phyloP scores from a whole-genome alignment of 2,113 vertebrate genomes.

The Callopanchax toddi region DNA sequence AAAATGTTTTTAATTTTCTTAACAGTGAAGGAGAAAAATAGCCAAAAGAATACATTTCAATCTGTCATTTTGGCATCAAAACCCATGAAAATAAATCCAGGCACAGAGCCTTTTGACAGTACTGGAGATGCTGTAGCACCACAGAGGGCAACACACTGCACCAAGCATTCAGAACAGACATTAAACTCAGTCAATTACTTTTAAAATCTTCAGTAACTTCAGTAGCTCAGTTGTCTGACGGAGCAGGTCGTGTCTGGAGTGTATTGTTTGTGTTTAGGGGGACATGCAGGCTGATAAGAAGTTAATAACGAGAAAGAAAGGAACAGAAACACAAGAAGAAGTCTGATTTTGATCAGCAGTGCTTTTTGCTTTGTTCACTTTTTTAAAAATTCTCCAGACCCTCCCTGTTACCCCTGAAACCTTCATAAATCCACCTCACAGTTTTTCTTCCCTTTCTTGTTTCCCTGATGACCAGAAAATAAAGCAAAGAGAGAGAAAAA shows the following conservation, averaged over 20 bases:
- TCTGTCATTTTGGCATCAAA: slow-evolving; percentile 55
- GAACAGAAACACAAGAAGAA: slow-evolving; percentile 2
- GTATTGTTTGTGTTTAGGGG: slow-evolving; percentile 12
- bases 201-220: slow-evolving; percentile 15
- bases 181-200: neutral
- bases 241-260: slow-evolving; percentile 31
- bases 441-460: slow-evolving; percentile 88
- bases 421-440: slow-evolving; percentile 86
- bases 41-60: slow-evolving; percentile 30
- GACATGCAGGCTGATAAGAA: slow-evolving; percentile 56
- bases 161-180: slow-evolving; percentile 24
- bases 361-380: slow-evolving; percentile 25
- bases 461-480: slow-evolving; percentile 79
- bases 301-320: slow-evolving; percentile 17
- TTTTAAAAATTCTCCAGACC: slow-evolving; percentile 1
- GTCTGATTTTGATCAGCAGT: slow-evolving; percentile 21
- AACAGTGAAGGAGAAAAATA: slow-evolving; percentile 41
- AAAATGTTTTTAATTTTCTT: slow-evolving; percentile 86
- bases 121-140: slow-evolving; percentile 24
- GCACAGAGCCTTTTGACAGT: slow-evolving; percentile 8
- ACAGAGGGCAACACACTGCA: slow-evolving; percentile 29
- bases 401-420: slow-evolving; percentile 11
- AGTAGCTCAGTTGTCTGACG: slow-evolving; percentile 22
- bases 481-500: slow-evolving; percentile 12
- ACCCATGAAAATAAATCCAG: slow-evolving; percentile 16